Evolutionary conservation across 1,140 invertebrate species (phyloP), one percentile per base, ranked within the genome.

Genomic region (Caenorhabditis remanei): DNA sequence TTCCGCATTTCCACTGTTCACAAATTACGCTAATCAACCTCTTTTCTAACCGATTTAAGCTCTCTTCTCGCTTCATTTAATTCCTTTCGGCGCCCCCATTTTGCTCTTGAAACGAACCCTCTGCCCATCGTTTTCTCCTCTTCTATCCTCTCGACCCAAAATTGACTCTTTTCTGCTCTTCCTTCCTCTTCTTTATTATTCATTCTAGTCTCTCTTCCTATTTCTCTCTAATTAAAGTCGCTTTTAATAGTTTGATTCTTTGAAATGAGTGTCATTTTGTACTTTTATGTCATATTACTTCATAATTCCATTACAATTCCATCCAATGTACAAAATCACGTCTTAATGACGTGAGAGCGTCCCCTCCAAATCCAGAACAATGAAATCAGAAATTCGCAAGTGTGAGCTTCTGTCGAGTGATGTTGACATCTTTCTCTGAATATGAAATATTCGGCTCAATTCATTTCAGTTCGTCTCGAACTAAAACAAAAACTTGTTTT

Each of bases 21-120:
- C 71, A 79, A 79, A 79, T 79, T 21, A 79, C 71, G 21, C 71
- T 79, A 79, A 79, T 79, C 71, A 79, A 79, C 46, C 71, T 53
- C 11, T 79, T 79, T 7, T 8, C 24, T 43, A 46, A n/a, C 46
- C 40, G 71, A 50, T 79, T 79, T 79, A 50, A 79, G 71, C 43
- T 46, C 19, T 50, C 71, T 50, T 24, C 40, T 53, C 46, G 46
- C 43, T 79, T 79, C 71, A 50, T 50, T 79, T 79, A 48, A 79
- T 79, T 79, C 46, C 21, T 79, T 41, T 53, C 46, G 40, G 40
- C 65, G 65, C 65, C 65, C 61, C 65, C 65, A 71, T 71, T 71
- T 71, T 71, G 65, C 65, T 71, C 65, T 71, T 71, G 46, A 79
- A 79, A 48, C 71, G 71, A 79, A 79, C 71, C 71, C 46, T 14